Percentiles rank a stretch among this genome's conserved stretches.
phyloP scores from a whole-genome alignment of 2,888 invertebrate species.

The Nephrotoma guestfalica region DNA sequence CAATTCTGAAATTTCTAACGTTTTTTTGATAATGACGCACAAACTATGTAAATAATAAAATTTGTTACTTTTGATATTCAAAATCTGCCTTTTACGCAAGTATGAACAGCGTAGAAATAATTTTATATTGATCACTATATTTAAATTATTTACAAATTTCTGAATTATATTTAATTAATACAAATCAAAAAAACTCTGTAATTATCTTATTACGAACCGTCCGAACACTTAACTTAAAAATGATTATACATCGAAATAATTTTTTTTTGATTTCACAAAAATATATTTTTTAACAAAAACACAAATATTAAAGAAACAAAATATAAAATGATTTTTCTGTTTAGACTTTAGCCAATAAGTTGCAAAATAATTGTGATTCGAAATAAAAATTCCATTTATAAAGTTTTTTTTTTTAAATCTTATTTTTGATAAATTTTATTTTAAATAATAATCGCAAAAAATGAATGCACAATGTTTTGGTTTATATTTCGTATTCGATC shows the following conservation, averaged over 20 bases:
- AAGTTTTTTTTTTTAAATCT: background rate
- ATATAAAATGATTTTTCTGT: background rate
- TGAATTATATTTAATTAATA: background rate
- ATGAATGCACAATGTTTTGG: background rate
- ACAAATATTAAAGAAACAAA: background rate
- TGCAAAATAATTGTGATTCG: background rate
- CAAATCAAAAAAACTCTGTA: background rate
- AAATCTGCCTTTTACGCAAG: no score
- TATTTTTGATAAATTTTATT: background rate
- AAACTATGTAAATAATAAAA: no score
- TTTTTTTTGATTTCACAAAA: background rate
- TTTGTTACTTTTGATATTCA: no score
- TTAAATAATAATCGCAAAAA: background rate
- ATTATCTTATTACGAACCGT: background rate
- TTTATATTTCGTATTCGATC: background rate
- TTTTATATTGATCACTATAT: no score
- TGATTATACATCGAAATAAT: background rate
- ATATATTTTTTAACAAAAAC: background rate
- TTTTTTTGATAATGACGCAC: no score
- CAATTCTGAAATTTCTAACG: no score
- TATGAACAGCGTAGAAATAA: no score
- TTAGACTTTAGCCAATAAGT: background rate
- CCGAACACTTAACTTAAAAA: background rate
- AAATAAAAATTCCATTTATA: background rate
- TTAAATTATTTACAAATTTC: background rate